Conservation (phyloP, 2,113 vertebrate species). For the Melanerpes formicivorus region DNA sequence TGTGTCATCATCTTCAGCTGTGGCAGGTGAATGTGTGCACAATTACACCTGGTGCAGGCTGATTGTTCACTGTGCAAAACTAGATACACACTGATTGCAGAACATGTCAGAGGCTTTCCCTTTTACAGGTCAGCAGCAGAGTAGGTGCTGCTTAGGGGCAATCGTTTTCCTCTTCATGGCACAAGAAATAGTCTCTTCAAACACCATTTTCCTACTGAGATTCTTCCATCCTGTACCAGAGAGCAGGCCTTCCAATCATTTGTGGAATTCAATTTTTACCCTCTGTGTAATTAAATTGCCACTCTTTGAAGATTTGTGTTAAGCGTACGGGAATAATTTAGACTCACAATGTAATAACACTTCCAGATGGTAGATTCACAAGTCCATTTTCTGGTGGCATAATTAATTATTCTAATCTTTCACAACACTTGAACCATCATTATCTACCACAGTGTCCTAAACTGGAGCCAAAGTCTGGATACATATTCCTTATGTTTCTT, state of each 20-base stretch:
- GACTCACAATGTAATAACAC: not conserved
- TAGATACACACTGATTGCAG: not conserved
- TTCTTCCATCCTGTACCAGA: not conserved
- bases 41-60: not conserved
- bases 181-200: not conserved
- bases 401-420: slow-evolving; percentile 34
- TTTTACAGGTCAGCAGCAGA: not conserved
- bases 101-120: not conserved
- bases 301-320: not conserved
- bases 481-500: not conserved
- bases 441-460: not conserved
- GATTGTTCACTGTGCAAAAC: not conserved
- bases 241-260: not conserved
- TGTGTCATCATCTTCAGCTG: not conserved
- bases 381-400: slow-evolving; percentile 1
- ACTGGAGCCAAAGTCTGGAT: not conserved
- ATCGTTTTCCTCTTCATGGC: not conserved
- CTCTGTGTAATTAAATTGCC: slow-evolving; percentile 7
- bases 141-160: not conserved
- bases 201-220: not conserved
- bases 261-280: not conserved
- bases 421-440: not conserved
- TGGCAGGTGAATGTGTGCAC: not conserved
- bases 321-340: not conserved
- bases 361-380: slow-evolving; percentile 16